Base-by-base conservation (phyloP, 2,888 invertebrate genomes). In the Caenorhabditis angaria region DNA sequence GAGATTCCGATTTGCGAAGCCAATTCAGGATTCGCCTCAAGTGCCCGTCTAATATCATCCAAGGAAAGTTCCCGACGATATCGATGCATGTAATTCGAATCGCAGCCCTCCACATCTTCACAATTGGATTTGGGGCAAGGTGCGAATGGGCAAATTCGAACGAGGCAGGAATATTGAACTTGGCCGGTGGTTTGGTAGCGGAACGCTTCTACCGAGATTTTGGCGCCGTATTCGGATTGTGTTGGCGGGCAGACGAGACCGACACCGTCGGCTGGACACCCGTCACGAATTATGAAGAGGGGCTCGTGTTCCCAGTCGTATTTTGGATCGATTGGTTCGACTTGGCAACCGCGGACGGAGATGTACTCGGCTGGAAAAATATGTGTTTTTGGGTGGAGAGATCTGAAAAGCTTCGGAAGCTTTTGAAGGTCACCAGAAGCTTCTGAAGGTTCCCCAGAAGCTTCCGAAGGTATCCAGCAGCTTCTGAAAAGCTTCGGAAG, bases 301-400 rank as follows among this genome's bases (percentile, higher is more conserved):
- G 87, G 87, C 64, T 87, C 87, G 60, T 82, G 84, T 67, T 87
- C 87, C 86, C 87, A 87, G 29, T 87, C 86, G 70, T 84, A 84
- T 41, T 82, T 79, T 65, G 76, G 80, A 67, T 80, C 82, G 32
- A 87, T 83, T 22, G 87, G 87, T 54, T 87, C 87, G 12, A 86
- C 85, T 71, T 87, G 87, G 66, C 87, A 87, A n/a, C 85, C 85
- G 24, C 81, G 79, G 32, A 87, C 80, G 2, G 83, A 82, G 76
- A 87, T 85, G 66, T 83, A 82, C 61, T 82, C 78, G 10, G 86
- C 84, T 86, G 61, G 6, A 50, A 59, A 48, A 28, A 41, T 53
- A 18, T 10, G 24, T 24, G 5, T 50, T 6, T 50, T 20, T 50
- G 50, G 25, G 24, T 6, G 25, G 6, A 22, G 55, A 10, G 55